A percentile compares a stretch with the other conserved stretches of the same genome.
Evolutionary conservation across 2,888 invertebrate species (phyloP).

Genomic region (Teleiodes luculella): DNA sequence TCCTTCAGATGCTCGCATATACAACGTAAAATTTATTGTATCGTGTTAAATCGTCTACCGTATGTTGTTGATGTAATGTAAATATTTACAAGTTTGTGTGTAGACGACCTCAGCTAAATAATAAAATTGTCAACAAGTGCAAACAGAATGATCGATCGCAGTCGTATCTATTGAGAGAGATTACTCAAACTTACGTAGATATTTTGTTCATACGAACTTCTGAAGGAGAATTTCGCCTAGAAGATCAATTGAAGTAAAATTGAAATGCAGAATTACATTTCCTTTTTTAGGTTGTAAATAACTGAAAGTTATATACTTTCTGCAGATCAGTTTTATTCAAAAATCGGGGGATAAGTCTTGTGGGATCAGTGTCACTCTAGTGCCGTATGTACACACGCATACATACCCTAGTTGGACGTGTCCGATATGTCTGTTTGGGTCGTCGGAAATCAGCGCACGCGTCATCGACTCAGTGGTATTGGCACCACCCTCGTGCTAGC

Average conservation of each 20-base stretch:
- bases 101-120: constrained; percentile 49
- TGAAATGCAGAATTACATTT: constrained; percentile 1
- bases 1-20: constrained; percentile 9
- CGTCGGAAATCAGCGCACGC: constrained; percentile 95
- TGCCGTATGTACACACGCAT: constrained; percentile 74
- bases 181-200: neutral
- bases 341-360: constrained; percentile 19
- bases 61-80: constrained; percentile 15
- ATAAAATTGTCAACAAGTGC: constrained; percentile 57
- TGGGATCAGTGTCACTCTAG: constrained; percentile 52
- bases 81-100: constrained; percentile 39
- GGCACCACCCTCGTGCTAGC: constrained; percentile 94
- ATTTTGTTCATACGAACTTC: neutral
- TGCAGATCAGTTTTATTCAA: constrained; percentile 19
- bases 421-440: constrained; percentile 93
- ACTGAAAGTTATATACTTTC: neutral
- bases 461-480: constrained; percentile 97
- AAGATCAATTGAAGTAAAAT: neutral
- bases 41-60: neutral
- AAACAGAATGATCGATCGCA: constrained; percentile 56
- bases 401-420: constrained; percentile 97
- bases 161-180: neutral
- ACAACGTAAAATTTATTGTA: neutral
- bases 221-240: neutral
- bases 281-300: neutral